These are phyloP conservation scores for Sternotherus odoratus DNA, from an alignment of 2,797 vertebrate species.

Conservation along the genomic window DNA sequence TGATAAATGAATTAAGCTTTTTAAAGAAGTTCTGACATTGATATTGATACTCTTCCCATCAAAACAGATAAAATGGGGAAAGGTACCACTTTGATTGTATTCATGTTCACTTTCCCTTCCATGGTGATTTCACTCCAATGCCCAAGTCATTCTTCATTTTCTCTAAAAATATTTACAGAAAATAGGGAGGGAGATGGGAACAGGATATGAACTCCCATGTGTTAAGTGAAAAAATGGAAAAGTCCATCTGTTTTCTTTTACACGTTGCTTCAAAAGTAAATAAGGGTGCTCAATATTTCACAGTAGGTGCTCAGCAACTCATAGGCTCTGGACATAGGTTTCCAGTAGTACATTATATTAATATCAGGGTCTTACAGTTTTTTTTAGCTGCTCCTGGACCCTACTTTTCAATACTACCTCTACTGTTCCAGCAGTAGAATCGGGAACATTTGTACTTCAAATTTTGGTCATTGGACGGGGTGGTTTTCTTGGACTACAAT, in stretches of 20 bases:
- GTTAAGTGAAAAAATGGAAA: background rate
- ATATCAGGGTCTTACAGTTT: background rate
- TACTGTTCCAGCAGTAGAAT: background rate
- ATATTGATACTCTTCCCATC: background rate
- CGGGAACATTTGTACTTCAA: background rate
- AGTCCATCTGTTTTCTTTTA: background rate
- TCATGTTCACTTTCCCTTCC: background rate
- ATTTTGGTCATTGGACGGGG: background rate
- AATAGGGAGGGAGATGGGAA: background rate
- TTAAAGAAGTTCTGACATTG: background rate
- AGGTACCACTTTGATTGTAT: background rate
- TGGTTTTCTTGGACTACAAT: background rate
- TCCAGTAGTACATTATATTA: background rate
- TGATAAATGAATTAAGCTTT: background rate
- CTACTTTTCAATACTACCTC: background rate
- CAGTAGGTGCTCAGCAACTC: background rate
- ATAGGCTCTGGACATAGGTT: background rate
- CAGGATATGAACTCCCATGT: background rate
- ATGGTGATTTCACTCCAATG: accelerated
- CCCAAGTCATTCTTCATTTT: background rate
- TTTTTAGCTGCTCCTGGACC: background rate
- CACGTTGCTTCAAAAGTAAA: background rate
- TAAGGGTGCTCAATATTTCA: background rate
- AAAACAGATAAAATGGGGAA: background rate
- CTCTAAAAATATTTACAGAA: background rate